Conservation (phyloP, 53 echinoderm and acorn worm genomes). For the Hippasteria phrygiana region DNA sequence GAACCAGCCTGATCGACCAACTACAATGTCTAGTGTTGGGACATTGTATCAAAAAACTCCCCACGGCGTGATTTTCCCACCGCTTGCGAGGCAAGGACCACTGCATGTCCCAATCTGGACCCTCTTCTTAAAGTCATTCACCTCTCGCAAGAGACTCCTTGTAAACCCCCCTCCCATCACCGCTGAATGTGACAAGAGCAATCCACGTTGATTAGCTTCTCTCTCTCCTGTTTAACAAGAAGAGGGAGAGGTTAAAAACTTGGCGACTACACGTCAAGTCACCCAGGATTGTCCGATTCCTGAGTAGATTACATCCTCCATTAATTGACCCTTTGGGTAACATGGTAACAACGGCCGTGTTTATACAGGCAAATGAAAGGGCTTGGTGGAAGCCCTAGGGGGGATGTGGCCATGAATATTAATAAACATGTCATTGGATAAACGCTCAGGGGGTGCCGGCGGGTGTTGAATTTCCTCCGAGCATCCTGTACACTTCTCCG, state of each 20-base stretch:
- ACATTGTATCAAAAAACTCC: neutral
- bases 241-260: slow-evolving; percentile 40
- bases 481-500: slow-evolving; percentile 9
- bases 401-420: slow-evolving; percentile 27
- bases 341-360: slow-evolving; percentile 54
- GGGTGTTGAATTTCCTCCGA: slow-evolving; percentile 45
- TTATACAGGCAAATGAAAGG: slow-evolving; percentile 41
- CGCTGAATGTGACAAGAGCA: slow-evolving; percentile 41
- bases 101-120: neutral
- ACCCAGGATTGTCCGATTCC: slow-evolving; percentile 12
- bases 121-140: slow-evolving; percentile 56
- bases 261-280: slow-evolving; percentile 28
- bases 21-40: neutral
- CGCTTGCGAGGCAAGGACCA: slow-evolving; percentile 27
- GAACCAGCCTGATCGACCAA: neutral
- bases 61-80: neutral
- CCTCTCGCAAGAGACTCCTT: neutral
- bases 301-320: slow-evolving; percentile 47
- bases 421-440: slow-evolving; percentile 32
- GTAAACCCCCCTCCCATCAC: neutral
- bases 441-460: slow-evolving; percentile 20
- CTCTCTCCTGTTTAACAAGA: neutral
- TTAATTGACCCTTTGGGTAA: slow-evolving; percentile 56
- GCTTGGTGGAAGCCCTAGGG: slow-evolving; percentile 10
- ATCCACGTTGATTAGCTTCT: slow-evolving; percentile 48